phyloP scores from a whole-genome alignment of 2,888 invertebrate species.

The Eurois occulta region DNA sequence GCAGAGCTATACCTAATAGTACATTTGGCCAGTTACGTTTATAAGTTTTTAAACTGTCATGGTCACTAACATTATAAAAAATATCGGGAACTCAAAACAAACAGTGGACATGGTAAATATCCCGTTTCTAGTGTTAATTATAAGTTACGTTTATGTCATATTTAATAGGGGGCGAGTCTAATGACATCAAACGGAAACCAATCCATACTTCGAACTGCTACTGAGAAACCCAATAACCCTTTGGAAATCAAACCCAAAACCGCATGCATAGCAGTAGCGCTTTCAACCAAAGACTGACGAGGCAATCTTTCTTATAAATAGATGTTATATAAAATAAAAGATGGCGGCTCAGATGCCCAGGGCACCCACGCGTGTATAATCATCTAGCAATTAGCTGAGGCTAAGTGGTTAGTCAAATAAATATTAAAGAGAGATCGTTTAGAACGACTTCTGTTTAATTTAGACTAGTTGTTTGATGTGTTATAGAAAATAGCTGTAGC shows the following conservation, averaged over 20 bases:
- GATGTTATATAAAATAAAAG: conserved; percentile 54
- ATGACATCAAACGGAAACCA: background rate
- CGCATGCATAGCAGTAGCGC: too few relatives aligned
- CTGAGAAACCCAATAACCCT: background rate
- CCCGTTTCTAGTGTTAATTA: too few relatives aligned
- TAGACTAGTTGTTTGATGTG: background rate
- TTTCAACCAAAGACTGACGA: background rate
- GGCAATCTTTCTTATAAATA: background rate
- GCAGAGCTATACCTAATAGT: background rate
- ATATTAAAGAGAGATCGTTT: conserved; percentile 48
- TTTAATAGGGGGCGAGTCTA: background rate
- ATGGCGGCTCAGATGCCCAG: conserved; percentile 5
- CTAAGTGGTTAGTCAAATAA: conserved; percentile 38
- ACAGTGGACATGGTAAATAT: too few relatives aligned
- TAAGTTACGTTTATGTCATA: background rate
- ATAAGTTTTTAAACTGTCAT: too few relatives aligned
- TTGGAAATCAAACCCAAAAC: background rate
- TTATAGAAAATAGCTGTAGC: conserved; percentile 18
- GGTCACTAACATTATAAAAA: too few relatives aligned
- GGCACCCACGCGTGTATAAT: conserved; percentile 48
- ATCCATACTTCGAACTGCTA: background rate
- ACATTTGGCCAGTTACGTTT: background rate
- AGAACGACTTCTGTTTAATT: conserved; percentile 55
- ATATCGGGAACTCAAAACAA: too few relatives aligned
- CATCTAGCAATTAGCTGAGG: conserved; percentile 46